Percentiles rank a stretch among this genome's conserved stretches.
Conservation (phyloP, 2,113 vertebrate species). For the Geococcyx californianus region DNA sequence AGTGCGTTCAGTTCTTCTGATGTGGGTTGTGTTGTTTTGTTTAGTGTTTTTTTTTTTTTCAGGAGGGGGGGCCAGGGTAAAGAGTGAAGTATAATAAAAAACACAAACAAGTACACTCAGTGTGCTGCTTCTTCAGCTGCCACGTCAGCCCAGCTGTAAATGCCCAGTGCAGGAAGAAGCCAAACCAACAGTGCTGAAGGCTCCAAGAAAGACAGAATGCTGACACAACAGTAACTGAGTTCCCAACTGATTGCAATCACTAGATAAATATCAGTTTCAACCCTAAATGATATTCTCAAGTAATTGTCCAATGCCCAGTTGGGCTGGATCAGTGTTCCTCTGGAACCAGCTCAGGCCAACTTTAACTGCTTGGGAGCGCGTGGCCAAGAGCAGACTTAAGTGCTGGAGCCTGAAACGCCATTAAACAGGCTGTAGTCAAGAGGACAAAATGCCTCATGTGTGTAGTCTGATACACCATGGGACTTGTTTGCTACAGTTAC, state of each 20-base stretch:
- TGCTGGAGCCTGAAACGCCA: constrained; percentile 74
- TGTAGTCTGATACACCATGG: constrained; percentile 63
- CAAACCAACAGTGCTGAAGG: constrained; percentile 62
- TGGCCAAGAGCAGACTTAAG: constrained; percentile 75
- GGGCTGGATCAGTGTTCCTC: constrained; percentile 73
- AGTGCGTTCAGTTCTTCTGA: constrained; percentile 3
- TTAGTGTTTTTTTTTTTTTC: not conserved
- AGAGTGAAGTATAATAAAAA: constrained; percentile 33
- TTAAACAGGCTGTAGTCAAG: constrained; percentile 69
- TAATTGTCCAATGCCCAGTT: constrained; percentile 72
- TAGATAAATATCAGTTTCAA: constrained; percentile 79
- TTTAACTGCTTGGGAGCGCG: constrained; percentile 39
- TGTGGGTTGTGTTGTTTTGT: not conserved
- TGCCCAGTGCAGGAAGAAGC: constrained; percentile 46
- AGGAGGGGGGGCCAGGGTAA: not conserved
- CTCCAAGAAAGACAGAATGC: constrained; percentile 71
- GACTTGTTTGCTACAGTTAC: constrained; percentile 71
- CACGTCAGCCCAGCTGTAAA: constrained; percentile 65
- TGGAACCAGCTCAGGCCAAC: constrained; percentile 74
- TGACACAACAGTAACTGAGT: constrained; percentile 72
- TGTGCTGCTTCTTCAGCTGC: constrained; percentile 56
- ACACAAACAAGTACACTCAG: constrained; percentile 26
- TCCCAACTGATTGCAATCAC: constrained; percentile 80
- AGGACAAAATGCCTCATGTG: constrained; percentile 59
- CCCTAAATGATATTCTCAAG: constrained; percentile 71